Percentiles rank a stretch among this genome's conserved stretches.
These are phyloP conservation scores for Pongo abelii DNA, from an alignment of 2,113 vertebrate species.

Conservation along the genomic window DNA sequence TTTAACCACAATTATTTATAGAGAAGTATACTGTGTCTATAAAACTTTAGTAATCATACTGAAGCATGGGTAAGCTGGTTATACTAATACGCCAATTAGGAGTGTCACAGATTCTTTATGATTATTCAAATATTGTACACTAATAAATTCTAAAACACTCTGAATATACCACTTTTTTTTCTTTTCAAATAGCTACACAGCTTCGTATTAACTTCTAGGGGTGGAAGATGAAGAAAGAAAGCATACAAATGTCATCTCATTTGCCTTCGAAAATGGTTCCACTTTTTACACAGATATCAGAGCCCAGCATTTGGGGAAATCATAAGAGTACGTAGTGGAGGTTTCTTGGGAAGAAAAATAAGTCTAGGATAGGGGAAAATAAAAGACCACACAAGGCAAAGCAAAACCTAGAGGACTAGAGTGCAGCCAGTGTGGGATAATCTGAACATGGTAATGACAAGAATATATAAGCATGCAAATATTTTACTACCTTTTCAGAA, in stretches of 20 bases:
- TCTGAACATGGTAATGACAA: background rate
- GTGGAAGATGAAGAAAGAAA: background rate
- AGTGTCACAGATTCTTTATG: background rate
- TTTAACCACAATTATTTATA: constrained; percentile 67
- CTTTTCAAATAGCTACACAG: background rate
- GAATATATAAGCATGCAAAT: background rate
- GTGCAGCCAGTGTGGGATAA: too few species aligned
- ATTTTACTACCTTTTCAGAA: background rate
- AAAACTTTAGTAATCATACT: constrained; percentile 50
- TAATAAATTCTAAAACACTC: constrained; percentile 28
- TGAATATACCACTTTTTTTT: background rate
- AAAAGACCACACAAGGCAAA: background rate
- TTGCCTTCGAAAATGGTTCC: background rate
- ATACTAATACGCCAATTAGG: constrained; percentile 8
- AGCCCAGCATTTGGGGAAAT: background rate
- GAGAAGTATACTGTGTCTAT: background rate
- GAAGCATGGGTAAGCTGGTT: constrained; percentile 11
- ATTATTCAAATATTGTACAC: background rate
- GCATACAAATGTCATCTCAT: background rate
- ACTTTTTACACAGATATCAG: background rate
- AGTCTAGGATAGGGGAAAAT: background rate
- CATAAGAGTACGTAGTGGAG: background rate
- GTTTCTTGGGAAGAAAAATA: background rate
- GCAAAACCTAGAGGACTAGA: background rate
- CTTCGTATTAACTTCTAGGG: constrained; percentile 2